Percentiles rank a stretch among this genome's conserved stretches.
These are phyloP conservation scores for Anthrax anthrax DNA, from an alignment of 2,888 invertebrate genomes.

Conservation along the genomic window DNA sequence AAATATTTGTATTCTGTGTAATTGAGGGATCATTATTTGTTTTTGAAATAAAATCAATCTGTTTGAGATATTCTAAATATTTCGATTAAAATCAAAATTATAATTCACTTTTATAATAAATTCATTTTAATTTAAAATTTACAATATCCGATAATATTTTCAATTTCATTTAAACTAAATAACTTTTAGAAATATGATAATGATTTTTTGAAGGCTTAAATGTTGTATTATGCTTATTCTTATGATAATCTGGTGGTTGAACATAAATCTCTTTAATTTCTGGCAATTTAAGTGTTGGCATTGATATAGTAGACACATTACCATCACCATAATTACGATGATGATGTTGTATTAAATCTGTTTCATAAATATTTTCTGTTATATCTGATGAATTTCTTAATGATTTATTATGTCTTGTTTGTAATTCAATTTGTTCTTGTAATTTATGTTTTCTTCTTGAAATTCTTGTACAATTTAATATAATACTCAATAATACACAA, in stretches of 20 bases:
- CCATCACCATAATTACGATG: constrained; percentile 15
- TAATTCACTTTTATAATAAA: no score
- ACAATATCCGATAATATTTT: no score
- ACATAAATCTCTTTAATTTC: constrained; percentile 13
- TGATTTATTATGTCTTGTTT: not conserved
- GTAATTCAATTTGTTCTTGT: constrained; percentile 14
- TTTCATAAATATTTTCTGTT: constrained; percentile 25
- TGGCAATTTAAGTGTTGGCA: not conserved
- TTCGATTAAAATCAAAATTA: no score
- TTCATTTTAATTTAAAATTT: no score
- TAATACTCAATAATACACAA: constrained; percentile 51
- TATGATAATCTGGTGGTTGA: constrained; percentile 28
- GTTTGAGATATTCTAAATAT: no score
- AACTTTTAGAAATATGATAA: constrained; percentile 24
- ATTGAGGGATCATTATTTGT: no score
- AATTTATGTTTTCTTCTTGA: constrained; percentile 11
- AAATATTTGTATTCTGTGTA: no score
- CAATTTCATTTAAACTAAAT: constrained; percentile 21
- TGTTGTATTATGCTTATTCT: constrained; percentile 27
- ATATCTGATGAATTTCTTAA: not conserved
- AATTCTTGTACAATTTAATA: constrained; percentile 53
- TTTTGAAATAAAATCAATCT: no score
- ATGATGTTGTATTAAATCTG: no score
- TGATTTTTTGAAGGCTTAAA: constrained; percentile 27
- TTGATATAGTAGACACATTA: not conserved